These are phyloP conservation scores for Dicrurus megarhynchus DNA, from an alignment of 2,113 vertebrate species.

Conservation along the genomic window DNA sequence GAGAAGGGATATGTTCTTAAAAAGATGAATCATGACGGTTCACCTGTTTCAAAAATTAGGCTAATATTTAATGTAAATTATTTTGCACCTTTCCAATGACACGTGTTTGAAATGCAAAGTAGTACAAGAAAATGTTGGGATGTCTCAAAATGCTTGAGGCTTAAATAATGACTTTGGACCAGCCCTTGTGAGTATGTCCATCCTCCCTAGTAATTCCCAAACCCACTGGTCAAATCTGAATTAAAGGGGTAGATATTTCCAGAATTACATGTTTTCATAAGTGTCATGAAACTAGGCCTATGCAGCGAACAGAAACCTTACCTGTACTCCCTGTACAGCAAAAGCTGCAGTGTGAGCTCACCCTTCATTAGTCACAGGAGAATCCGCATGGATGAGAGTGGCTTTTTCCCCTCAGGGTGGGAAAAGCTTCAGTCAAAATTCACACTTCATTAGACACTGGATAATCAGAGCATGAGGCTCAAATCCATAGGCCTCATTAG, in stretches of 20 bases:
- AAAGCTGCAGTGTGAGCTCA: conserved; percentile 41
- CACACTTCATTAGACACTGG: conserved; percentile 49
- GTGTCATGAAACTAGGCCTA: neutral
- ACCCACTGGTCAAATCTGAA: neutral
- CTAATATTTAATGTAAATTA: neutral
- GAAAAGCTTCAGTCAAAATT: conserved; percentile 61
- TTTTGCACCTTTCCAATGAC: neutral
- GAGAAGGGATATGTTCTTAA: neutral
- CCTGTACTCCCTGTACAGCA: conserved; percentile 6
- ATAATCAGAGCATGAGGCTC: conserved; percentile 52
- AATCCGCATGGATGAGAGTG: conserved; percentile 2
- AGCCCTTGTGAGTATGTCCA: neutral
- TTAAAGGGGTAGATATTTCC: neutral
- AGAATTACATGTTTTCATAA: neutral
- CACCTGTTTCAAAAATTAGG: neutral
- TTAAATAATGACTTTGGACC: neutral
- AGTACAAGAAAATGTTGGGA: neutral
- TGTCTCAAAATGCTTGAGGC: neutral
- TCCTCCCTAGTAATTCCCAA: neutral
- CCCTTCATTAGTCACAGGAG: conserved; percentile 48
- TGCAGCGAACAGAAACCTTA: neutral
- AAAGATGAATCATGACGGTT: neutral
- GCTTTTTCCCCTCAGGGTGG: conserved; percentile 37
- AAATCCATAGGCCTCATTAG: conserved; percentile 53
- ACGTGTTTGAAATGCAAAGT: neutral